Conservation (phyloP, 2,113 vertebrate species). For the Mustelus asterias region DNA sequence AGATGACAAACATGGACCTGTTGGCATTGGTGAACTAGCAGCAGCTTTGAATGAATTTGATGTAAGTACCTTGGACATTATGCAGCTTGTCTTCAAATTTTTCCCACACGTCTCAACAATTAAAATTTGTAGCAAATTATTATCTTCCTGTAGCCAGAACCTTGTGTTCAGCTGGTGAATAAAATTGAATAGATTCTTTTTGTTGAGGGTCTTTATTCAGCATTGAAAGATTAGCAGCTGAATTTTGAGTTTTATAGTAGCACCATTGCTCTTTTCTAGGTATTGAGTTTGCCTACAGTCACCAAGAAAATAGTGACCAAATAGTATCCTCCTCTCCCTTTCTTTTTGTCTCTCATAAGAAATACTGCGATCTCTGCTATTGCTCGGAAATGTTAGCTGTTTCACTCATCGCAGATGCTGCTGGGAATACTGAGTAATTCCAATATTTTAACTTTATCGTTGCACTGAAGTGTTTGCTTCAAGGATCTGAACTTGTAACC, state of each 20-base stretch:
- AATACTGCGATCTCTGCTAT: not conserved
- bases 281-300: not conserved
- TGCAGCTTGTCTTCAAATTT: not conserved
- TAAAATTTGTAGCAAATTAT: not conserved
- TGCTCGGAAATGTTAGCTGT: not conserved
- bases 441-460: not conserved
- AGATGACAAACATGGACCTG: constrained; percentile 90
- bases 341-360: not conserved
- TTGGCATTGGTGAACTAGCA: constrained; percentile 91
- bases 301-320: not conserved
- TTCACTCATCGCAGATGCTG: not conserved
- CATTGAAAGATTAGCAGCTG: not conserved
- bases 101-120: not conserved
- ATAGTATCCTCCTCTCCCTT: not conserved
- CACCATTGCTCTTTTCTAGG: not conserved
- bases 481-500: not conserved
- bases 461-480: not conserved
- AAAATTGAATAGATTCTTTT: not conserved
- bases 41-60: constrained; percentile 97
- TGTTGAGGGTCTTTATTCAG: not conserved
- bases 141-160: not conserved
- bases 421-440: not conserved
- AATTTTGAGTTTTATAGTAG: not conserved
- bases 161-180: not conserved
- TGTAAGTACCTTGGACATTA: constrained; percentile 62